A percentile compares a stretch with the other conserved stretches of the same genome.
phyloP scores from a whole-genome alignment of 2,888 invertebrate species.

The Glaucopsyche alexis region DNA sequence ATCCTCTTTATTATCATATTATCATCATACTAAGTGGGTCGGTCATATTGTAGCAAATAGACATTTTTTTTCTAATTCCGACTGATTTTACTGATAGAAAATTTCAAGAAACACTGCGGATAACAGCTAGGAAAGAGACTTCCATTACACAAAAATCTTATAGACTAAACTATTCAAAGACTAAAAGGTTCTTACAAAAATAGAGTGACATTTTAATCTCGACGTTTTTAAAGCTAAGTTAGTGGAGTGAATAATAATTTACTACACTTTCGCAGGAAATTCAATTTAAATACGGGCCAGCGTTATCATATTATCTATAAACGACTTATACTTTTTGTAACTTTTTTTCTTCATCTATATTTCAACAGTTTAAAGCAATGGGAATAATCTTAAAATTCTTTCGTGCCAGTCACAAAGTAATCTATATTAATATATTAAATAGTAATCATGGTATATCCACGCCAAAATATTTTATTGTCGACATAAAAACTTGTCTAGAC shows the following conservation, averaged over 20 bases:
- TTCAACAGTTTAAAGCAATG: background rate
- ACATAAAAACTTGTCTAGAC: slow-evolving; percentile 9
- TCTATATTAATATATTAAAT: too few species aligned
- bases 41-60: too few species aligned
- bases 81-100: too few species aligned
- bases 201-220: slow-evolving; percentile 1
- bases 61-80: too few species aligned
- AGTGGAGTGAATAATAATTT: slow-evolving; percentile 19
- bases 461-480: background rate
- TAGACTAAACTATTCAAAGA: background rate
- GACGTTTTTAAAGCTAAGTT: slow-evolving; percentile 11
- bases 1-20: too few species aligned
- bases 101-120: too few species aligned
- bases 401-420: too few species aligned
- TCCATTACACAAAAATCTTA: too few species aligned
- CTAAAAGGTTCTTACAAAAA: slow-evolving; percentile 17
- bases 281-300: slow-evolving; percentile 21
- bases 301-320: slow-evolving; percentile 7
- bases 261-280: background rate
- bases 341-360: background rate
- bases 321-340: background rate
- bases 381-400: too few species aligned
- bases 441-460: background rate
- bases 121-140: background rate
- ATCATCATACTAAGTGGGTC: too few species aligned